Conservation (phyloP, 2,113 vertebrate species). For the Bufo bufo region DNA sequence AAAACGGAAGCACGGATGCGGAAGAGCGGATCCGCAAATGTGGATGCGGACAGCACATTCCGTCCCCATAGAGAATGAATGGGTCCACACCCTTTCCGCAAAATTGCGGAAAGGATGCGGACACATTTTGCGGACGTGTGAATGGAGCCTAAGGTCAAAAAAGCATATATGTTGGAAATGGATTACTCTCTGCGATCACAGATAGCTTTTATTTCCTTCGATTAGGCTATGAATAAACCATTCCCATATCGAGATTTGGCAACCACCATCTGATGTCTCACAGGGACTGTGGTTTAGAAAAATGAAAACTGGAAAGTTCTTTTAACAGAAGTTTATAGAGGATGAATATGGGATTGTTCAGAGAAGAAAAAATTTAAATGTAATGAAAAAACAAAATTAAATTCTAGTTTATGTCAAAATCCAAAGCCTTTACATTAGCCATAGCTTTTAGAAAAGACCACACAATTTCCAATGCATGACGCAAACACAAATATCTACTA, state of each 20-base stretch:
- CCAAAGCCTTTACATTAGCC: not conserved
- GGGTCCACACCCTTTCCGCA: too few species aligned
- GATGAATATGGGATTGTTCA: not conserved
- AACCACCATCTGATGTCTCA: not conserved
- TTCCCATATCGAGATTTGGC: not conserved
- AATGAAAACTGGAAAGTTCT: not conserved
- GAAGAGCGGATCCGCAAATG: too few species aligned
- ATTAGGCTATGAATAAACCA: not conserved
- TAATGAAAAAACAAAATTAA: not conserved
- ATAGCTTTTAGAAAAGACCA: too few species aligned
- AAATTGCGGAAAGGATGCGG: too few species aligned
- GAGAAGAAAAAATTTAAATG: too few species aligned
- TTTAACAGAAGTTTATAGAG: not conserved
- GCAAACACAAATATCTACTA: too few species aligned
- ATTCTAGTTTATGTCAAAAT: not conserved
- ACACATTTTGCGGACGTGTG: too few species aligned
- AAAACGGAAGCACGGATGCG: too few species aligned
- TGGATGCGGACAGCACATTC: too few species aligned
- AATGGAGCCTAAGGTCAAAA: not conserved
- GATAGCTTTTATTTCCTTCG: not conserved
- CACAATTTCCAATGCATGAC: too few species aligned
- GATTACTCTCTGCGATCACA: not conserved
- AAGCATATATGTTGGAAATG: not conserved
- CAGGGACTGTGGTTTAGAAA: not conserved
- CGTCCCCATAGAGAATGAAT: too few species aligned